A percentile compares a stretch with the other conserved stretches of the same genome.
phyloP scores from a whole-genome alignment of 2,113 vertebrate species.

The Ctenomys sociabilis region DNA sequence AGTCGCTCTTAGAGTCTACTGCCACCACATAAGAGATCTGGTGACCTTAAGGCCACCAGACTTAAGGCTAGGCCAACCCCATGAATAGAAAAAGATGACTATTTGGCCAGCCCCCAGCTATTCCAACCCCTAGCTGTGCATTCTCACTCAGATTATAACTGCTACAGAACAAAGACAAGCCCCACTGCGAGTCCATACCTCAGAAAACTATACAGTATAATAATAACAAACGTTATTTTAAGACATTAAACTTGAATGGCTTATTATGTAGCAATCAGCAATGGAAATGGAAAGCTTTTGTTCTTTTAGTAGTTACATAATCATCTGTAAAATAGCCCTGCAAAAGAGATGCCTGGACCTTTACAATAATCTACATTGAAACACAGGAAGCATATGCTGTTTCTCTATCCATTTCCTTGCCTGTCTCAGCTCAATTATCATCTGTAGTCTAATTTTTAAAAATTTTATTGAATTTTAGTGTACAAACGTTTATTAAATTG shows the following conservation, averaged over 20 bases:
- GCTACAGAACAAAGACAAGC: neutral
- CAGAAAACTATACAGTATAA: neutral
- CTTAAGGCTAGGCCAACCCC: neutral
- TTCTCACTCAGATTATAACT: neutral
- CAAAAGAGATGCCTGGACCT: neutral
- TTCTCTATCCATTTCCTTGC: neutral
- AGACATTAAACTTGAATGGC: neutral
- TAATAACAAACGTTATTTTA: neutral
- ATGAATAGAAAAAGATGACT: neutral
- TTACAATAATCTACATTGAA: neutral
- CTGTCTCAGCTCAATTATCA: neutral
- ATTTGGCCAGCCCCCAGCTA: neutral
- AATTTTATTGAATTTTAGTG: neutral
- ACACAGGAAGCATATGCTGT: neutral
- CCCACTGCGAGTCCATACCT: neutral
- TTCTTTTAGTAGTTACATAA: neutral
- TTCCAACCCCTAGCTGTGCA: neutral
- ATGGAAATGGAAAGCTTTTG: neutral
- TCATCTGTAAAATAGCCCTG: neutral
- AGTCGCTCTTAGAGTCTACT: neutral
- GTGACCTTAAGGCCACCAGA: fast-evolving
- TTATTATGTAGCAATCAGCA: neutral
- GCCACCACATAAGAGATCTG: neutral
- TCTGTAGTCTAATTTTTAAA: neutral
- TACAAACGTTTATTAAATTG: neutral